Conservation (phyloP, 2,888 invertebrate species). For the Schrankia costaestrigalis region DNA sequence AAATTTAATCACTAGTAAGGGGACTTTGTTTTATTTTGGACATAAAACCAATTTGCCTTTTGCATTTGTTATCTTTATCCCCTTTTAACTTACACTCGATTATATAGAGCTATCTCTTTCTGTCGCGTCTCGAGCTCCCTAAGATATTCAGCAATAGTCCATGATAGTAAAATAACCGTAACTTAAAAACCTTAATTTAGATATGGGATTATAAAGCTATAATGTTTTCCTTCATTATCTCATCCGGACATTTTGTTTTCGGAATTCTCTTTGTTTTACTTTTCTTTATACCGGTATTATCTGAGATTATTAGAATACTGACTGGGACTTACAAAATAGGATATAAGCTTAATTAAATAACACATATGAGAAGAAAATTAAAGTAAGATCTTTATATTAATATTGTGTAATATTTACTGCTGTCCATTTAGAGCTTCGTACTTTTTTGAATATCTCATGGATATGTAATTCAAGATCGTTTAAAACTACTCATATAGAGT, state of each 20-base stretch:
- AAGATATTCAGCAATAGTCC: constrained; percentile 24
- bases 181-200: constrained; percentile 36
- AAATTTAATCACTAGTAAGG: constrained; percentile 38
- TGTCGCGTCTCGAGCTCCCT: constrained; percentile 9
- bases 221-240: constrained; percentile 14
- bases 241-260: constrained; percentile 5
- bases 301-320: too few relatives aligned
- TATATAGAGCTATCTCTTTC: constrained; percentile 10
- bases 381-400: too few relatives aligned
- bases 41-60: constrained; percentile 33
- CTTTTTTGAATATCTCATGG: too few relatives aligned
- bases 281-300: background rate
- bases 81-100: constrained; percentile 2
- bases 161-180: constrained; percentile 35
- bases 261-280: constrained; percentile 2
- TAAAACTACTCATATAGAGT: too few relatives aligned
- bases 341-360: too few relatives aligned
- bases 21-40: constrained; percentile 38
- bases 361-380: too few relatives aligned
- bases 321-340: too few relatives aligned
- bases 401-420: too few relatives aligned
- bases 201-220: constrained; percentile 22
- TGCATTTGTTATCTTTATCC: constrained; percentile 12
- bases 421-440: too few relatives aligned
- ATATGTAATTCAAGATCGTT: too few relatives aligned